Evolutionary conservation across 1,140 invertebrate genomes (phyloP).

Genomic region (Drosophila pallidifrons): DNA sequence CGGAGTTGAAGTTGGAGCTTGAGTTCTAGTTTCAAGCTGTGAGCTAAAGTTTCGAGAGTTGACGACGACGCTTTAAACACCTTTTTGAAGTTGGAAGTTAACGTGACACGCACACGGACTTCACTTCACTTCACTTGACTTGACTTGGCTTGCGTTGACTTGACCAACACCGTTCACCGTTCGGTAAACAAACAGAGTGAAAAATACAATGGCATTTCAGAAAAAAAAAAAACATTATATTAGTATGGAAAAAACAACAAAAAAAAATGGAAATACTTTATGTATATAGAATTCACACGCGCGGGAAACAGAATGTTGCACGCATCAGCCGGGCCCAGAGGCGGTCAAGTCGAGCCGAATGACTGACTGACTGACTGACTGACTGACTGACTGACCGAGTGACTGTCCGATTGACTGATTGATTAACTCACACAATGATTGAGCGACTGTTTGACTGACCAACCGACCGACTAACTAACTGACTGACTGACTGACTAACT

Average conservation of each 20-base stretch:
- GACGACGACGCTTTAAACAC: slow-evolving; percentile 61
- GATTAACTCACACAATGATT: not conserved
- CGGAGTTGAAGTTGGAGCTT: slow-evolving; percentile 1
- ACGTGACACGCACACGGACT: slow-evolving; percentile 56
- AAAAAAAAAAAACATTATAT: not conserved
- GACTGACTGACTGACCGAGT: slow-evolving; percentile 14
- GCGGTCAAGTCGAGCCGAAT: slow-evolving; percentile 19
- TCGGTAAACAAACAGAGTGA: slow-evolving; percentile 15
- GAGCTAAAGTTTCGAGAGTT: slow-evolving; percentile 13
- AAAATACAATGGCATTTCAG: slow-evolving; percentile 15
- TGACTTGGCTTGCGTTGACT: not conserved
- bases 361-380: slow-evolving; percentile 4
- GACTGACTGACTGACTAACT: slow-evolving; percentile 2
- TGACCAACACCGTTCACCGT: not conserved
- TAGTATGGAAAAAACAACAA: slow-evolving; percentile 1
- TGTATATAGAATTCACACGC: slow-evolving; percentile 15
- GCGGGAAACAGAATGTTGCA: slow-evolving; percentile 42
- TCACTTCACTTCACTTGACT: slow-evolving; percentile 4
- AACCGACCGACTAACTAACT: slow-evolving; percentile 13
- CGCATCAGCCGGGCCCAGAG: slow-evolving; percentile 36
- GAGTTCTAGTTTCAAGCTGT: slow-evolving; percentile 10
- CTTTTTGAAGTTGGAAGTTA: slow-evolving; percentile 50
- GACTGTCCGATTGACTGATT: slow-evolving; percentile 3
- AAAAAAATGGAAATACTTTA: too few species aligned
- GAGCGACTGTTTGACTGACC: slow-evolving; percentile 19